A percentile compares a stretch with the other conserved stretches of the same genome.
These are phyloP conservation scores for Phasianus colchicus DNA, from an alignment of 2,113 vertebrate species.

Conservation along the genomic window DNA sequence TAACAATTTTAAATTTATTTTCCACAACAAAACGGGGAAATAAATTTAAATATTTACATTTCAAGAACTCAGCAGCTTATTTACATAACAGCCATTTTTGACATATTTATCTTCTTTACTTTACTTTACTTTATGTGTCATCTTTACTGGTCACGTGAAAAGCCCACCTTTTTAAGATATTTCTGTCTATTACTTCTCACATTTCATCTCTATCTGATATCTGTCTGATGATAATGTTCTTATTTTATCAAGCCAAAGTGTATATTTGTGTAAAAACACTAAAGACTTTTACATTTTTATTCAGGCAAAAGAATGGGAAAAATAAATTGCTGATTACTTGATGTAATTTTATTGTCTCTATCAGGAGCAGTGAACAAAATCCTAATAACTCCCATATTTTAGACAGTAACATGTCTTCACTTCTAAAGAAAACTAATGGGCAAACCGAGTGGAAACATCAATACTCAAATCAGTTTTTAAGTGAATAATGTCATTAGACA, in stretches of 20 bases:
- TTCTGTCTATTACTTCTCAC: neutral
- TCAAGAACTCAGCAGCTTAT: neutral
- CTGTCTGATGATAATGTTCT: neutral
- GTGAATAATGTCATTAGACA: constrained; percentile 59
- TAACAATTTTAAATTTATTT: neutral
- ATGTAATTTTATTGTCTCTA: constrained; percentile 61
- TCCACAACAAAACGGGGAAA: neutral
- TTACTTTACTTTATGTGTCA: fast-evolving
- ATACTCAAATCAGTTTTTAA: constrained; percentile 5
- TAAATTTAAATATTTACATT: neutral
- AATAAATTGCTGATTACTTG: constrained; percentile 38
- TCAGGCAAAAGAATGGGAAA: neutral
- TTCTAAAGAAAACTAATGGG: constrained; percentile 71
- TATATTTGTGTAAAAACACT: neutral
- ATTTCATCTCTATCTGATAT: neutral
- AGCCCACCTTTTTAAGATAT: neutral
- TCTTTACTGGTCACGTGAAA: neutral
- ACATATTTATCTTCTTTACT: neutral
- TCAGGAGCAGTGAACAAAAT: constrained; percentile 34
- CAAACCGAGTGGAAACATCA: constrained; percentile 43
- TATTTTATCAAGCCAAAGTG: neutral
- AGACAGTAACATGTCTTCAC: constrained; percentile 32
- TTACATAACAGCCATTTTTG: neutral
- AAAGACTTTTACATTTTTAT: neutral
- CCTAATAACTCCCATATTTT: constrained; percentile 66